Base-by-base conservation (phyloP, 2,888 invertebrate genomes). In the Argyra leucocephala region DNA sequence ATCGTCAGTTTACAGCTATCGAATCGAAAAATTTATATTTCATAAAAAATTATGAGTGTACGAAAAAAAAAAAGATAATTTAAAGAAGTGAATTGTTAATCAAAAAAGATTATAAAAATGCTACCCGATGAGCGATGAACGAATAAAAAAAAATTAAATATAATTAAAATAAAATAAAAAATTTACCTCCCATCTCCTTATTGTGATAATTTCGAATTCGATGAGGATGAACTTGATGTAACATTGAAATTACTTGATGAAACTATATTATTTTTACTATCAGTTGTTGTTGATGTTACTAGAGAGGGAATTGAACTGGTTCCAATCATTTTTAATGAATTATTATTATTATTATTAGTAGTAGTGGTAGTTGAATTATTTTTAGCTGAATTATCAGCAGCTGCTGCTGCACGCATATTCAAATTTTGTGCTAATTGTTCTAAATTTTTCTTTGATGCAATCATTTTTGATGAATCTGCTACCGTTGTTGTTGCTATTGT, bases 351-450 rank as follows among this genome's bases (percentile, higher is more conserved):
- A 5, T 22, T 58, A n/a, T n/a, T n/a, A n/a, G n/a, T n/a, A n/a
- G n/a, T n/a, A n/a, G n/a, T n/a, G n/a, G n/a, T n/a, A 15, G 70
- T 70, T 6, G 75, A 74, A n/a, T 74, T 72, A 22, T 76, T 74
- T 60, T 75, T 73, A 36, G 74, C 73, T 65, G 75, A 74, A 48
- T 66, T 67, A 57, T 69, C 69, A 1, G 71, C 72, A 6, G 79
- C 79, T 3, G 73, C 75, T 15, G 75, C 73, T 4, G 75, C 76
- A 12, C 76, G 73, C 68, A 78, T 75, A 66, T 78, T 78, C 23
- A 79, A 73, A 72, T 75, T 77, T 63, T 79, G 78, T 3, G 79
- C 78, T 7, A 79, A 76, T 70, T 79, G 78, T 70, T 79, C 79
- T 10, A 77, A 72, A 58, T 75, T 74, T 63, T 78, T 78, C 64